Conservation (phyloP, 2,113 vertebrate species). For the Mellivora capensis region DNA sequence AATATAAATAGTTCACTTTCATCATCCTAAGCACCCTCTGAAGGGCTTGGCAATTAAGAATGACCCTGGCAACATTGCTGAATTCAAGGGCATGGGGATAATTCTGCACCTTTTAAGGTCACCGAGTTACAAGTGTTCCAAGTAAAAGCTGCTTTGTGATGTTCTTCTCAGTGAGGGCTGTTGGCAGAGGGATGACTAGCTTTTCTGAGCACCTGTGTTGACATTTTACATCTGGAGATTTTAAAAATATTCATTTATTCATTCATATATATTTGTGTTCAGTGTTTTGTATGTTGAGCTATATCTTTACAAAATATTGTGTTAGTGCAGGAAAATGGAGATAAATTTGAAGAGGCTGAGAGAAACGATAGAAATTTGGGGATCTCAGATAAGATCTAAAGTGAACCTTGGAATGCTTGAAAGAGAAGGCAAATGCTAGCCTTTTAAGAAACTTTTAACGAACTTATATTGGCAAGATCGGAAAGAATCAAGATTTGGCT, state of each 20-base stretch:
- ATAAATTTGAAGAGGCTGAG: background rate
- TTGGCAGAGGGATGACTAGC: accelerated
- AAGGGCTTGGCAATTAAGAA: background rate
- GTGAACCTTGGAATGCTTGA: background rate
- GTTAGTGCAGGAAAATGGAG: background rate
- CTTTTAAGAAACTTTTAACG: background rate
- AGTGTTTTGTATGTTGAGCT: background rate
- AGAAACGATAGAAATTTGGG: background rate
- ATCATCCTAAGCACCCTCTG: background rate
- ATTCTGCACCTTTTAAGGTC: background rate
- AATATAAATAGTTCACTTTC: background rate
- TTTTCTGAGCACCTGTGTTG: background rate
- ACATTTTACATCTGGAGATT: background rate
- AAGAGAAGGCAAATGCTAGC: background rate
- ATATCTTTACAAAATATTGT: background rate
- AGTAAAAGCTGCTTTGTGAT: background rate
- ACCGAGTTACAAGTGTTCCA: background rate
- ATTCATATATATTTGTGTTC: background rate
- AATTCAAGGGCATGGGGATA: background rate
- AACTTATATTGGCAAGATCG: background rate
- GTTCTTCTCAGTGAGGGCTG: background rate
- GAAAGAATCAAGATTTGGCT: background rate
- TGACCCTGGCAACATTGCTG: background rate
- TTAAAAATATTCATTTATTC: background rate
- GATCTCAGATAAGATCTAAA: background rate